Percentiles rank a stretch among this genome's conserved stretches.
These are phyloP conservation scores for Hirtodrosophila confusa DNA, from an alignment of 2,888 invertebrate genomes.

Conservation along the genomic window DNA sequence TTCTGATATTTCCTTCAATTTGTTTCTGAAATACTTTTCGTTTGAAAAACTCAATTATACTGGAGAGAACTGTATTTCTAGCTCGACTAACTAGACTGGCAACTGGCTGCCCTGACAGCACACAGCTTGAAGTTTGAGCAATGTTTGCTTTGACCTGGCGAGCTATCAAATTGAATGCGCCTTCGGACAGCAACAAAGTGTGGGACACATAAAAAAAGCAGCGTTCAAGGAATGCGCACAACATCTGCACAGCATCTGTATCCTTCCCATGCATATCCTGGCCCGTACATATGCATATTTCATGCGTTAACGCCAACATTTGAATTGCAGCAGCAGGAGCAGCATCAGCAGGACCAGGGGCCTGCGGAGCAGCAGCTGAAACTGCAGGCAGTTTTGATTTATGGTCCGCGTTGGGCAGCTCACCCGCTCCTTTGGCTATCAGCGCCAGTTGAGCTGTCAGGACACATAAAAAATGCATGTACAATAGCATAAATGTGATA, in stretches of 20 bases:
- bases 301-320: conserved; percentile 81
- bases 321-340: conserved; percentile 60
- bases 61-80: conserved; percentile 4
- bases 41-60: conserved; percentile 18
- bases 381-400: conserved; percentile 76
- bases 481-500: conserved; percentile 73
- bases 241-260: conserved; percentile 37
- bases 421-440: conserved; percentile 46
- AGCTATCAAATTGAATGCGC: conserved; percentile 19
- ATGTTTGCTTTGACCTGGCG: conserved; percentile 55
- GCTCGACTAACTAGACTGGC: too few relatives aligned
- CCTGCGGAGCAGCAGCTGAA: conserved; percentile 2
- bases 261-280: conserved; percentile 31
- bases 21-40: conserved; percentile 2
- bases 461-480: conserved; percentile 70
- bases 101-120: conserved; percentile 23
- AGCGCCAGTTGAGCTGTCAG: conserved; percentile 70
- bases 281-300: conserved; percentile 73
- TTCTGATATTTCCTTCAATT: neutral
- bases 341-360: neutral
- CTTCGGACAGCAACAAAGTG: conserved; percentile 17
- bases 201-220: conserved; percentile 29
- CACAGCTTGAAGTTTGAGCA: conserved; percentile 36
- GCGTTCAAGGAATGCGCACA: conserved; percentile 29
- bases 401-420: conserved; percentile 59